Evolutionary conservation across 2,113 vertebrate genomes (phyloP), one percentile per base, ranked within the genome.

Genomic region (Caretta caretta): DNA sequence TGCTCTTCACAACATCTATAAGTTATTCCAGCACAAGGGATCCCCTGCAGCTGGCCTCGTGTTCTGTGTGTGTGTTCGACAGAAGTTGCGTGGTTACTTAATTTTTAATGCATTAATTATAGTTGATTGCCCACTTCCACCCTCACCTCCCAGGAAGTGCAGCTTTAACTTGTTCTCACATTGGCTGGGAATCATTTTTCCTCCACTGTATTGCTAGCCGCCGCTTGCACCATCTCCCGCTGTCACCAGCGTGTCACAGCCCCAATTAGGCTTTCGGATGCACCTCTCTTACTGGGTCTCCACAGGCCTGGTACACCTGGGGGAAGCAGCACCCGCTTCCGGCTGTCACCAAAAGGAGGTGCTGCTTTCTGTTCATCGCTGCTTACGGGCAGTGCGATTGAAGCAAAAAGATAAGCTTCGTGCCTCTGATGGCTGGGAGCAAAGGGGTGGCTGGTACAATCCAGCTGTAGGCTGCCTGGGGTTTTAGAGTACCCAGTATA

Each of bases 61-160:
- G 93, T 90, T n/a, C 2, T 1, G 53, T 54, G 88, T 5, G 62
- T 76, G 31, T 49, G 88, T 91, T 86, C 82, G 92, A 96, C 56
- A 8, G 89, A 82, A 93, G 94, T 79, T 87, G 86, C 11, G 27
- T n/a, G 29, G 93, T 93, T 86, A 90, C 88, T 80, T 2, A 80
- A 93, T 95, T 87, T 93, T 96, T 93, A 97, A 96, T 86, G 65
- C 84, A 94, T 92, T 96, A 97, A 96, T 95, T 94, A 95, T 1
- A 89, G 90, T 89, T 92, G 93, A 94, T 90, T 88, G 80, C 22
- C 65, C 31, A 0, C 80, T n/a, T 94, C 89, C 94, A 86, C 94
- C 90, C 88, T 90, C 92, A 93, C 85, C 87, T 80, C 88, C 88
- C 87, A 88, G 29, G 80, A 35, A 90, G 96, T 49, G 31, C 65